Conservation (phyloP, 2,113 vertebrate species). For the Dicrurus megarhynchus region DNA sequence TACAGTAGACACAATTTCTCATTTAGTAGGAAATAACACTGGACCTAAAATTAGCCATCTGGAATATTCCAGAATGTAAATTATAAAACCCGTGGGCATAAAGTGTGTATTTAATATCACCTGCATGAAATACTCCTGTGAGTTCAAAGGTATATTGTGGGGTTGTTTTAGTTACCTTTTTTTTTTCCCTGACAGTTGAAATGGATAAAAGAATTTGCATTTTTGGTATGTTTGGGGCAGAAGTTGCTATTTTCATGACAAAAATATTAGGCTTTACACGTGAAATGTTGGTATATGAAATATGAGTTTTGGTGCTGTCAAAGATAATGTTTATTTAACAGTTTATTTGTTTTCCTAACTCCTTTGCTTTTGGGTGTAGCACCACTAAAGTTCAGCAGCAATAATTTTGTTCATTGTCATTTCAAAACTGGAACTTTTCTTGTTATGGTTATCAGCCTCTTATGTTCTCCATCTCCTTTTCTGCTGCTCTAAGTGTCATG, state of each 20-base stretch:
- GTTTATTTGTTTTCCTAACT: background rate
- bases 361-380: background rate
- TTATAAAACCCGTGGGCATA: background rate
- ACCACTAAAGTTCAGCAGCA: background rate
- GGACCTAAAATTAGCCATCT: background rate
- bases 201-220: background rate
- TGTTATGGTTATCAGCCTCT: background rate
- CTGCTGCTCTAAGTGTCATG: background rate
- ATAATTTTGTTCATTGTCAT: background rate
- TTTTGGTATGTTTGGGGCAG: background rate
- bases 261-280: background rate
- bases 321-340: background rate
- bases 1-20: background rate
- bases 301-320: fast-evolving
- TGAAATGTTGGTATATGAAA: background rate
- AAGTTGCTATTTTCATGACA: background rate
- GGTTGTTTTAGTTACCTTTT: fast-evolving
- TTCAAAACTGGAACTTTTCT: background rate
- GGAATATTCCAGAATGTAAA: background rate
- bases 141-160: background rate
- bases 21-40: background rate
- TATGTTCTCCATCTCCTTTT: background rate
- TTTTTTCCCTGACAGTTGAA: background rate
- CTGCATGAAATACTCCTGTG: background rate
- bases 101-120: background rate